These are phyloP conservation scores for Varanus salvator DNA, from an alignment of 2,113 vertebrate species.

Conservation along the genomic window DNA sequence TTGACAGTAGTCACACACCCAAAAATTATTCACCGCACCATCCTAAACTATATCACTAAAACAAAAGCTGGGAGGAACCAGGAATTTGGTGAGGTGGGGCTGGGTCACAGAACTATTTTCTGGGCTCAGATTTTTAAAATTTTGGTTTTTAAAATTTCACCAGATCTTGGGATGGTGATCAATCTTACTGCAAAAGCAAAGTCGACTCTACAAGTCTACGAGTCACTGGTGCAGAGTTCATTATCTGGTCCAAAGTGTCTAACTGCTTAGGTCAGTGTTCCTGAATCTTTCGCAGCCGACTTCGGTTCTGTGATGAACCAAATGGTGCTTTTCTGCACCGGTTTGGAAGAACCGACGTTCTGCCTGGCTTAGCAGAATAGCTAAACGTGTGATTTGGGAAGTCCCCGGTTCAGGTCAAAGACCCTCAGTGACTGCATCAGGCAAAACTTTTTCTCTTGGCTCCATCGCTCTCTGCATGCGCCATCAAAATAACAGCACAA, in stretches of 20 bases:
- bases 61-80: too few species aligned
- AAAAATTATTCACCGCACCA: too few species aligned
- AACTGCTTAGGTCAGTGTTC: neutral
- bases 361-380: neutral
- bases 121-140: too few species aligned
- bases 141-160: too few species aligned
- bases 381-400: neutral
- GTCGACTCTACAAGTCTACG: too few species aligned
- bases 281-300: neutral
- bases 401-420: neutral
- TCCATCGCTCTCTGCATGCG: neutral
- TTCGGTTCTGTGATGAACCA: neutral
- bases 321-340: neutral
- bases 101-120: too few species aligned
- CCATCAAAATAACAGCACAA: neutral
- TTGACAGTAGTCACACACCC: too few species aligned
- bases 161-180: too few species aligned
- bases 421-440: neutral
- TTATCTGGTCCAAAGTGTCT: neutral
- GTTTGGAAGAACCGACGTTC: neutral
- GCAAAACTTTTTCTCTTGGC: neutral
- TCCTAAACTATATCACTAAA: too few species aligned
- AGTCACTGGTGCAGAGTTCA: neutral
- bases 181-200: too few species aligned
- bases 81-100: too few species aligned